Percentiles rank a stretch among this genome's conserved stretches.
Conservation (phyloP, 2,888 invertebrate species). For the Nomada flava region DNA sequence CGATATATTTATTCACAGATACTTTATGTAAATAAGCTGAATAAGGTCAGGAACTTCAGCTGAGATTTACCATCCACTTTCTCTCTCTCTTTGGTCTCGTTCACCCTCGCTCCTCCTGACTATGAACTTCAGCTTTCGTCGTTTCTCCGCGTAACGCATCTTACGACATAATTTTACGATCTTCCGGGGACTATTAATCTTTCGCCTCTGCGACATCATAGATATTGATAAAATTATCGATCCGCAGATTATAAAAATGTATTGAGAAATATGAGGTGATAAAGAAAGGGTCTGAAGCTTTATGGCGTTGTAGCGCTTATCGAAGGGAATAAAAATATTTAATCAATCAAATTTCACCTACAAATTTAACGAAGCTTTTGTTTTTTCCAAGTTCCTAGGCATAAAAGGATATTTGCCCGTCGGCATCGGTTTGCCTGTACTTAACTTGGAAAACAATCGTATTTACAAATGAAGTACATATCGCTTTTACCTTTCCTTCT, state of each 20-base stretch:
- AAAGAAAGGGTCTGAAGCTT: no score
- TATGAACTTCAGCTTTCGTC: slow-evolving; percentile 50
- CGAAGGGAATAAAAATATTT: no score
- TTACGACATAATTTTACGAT: slow-evolving; percentile 38
- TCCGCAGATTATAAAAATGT: not conserved
- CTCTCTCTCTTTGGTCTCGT: slow-evolving; percentile 34
- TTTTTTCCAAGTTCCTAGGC: no score
- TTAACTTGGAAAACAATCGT: no score
- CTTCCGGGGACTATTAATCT: slow-evolving; percentile 15
- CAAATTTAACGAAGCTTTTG: no score
- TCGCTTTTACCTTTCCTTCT: no score
- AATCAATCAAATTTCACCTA: no score
- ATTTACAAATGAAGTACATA: no score
- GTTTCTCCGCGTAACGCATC: slow-evolving; percentile 39
- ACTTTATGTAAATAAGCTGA: slow-evolving; percentile 50
- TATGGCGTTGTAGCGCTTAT: no score
- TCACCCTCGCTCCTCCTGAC: slow-evolving; percentile 36
- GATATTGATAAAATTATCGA: slow-evolving; percentile 10
- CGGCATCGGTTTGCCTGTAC: no score
- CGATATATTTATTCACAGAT: slow-evolving; percentile 26
- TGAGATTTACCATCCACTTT: slow-evolving; percentile 46
- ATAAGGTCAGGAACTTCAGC: slow-evolving; percentile 58
- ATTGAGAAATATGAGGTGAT: no score
- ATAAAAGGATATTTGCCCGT: no score
- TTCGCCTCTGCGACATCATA: not conserved